Percentiles rank a stretch among this genome's conserved stretches.
Evolutionary conservation across 1,140 invertebrate genomes (phyloP).

Genomic region (Helicoverpa armigera): DNA sequence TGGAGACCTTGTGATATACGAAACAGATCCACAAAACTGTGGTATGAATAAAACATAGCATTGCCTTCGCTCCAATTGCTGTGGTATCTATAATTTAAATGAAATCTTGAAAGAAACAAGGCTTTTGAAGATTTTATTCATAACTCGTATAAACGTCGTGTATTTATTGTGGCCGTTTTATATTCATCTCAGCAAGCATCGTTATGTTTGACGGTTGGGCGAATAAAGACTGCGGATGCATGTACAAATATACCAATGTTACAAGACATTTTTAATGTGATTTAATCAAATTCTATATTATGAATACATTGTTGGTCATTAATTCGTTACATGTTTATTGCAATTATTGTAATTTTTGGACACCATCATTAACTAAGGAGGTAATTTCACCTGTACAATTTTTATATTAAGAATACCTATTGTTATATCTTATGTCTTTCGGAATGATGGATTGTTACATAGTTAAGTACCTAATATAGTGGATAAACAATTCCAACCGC

Average conservation of each 20-base stretch:
- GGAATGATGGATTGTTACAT: too few relatives aligned
- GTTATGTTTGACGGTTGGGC: neutral
- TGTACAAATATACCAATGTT: neutral
- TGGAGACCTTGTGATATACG: neutral
- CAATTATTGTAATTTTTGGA: neutral
- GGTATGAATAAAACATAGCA: constrained; percentile 52
- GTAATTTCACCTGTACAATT: too few relatives aligned
- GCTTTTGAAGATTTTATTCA: neutral
- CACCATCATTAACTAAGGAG: too few relatives aligned
- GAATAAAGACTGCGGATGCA: neutral
- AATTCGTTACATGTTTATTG: too few relatives aligned
- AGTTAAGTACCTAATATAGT: too few relatives aligned
- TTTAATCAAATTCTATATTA: too few relatives aligned
- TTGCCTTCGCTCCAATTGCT: constrained; percentile 42
- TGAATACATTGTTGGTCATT: too few relatives aligned
- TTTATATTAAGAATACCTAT: too few relatives aligned
- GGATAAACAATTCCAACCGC: too few relatives aligned
- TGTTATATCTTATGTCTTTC: too few relatives aligned
- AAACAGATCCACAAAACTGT: constrained; percentile 20
- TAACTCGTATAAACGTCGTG: neutral
- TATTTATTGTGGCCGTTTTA: neutral
- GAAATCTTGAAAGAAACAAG: constrained; percentile 28
- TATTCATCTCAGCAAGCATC: neutral
- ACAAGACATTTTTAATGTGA: too few relatives aligned
- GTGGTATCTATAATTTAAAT: constrained; percentile 51